These are phyloP conservation scores for Psephotus haematonotus DNA, from an alignment of 2,113 vertebrate genomes.

Conservation along the genomic window DNA sequence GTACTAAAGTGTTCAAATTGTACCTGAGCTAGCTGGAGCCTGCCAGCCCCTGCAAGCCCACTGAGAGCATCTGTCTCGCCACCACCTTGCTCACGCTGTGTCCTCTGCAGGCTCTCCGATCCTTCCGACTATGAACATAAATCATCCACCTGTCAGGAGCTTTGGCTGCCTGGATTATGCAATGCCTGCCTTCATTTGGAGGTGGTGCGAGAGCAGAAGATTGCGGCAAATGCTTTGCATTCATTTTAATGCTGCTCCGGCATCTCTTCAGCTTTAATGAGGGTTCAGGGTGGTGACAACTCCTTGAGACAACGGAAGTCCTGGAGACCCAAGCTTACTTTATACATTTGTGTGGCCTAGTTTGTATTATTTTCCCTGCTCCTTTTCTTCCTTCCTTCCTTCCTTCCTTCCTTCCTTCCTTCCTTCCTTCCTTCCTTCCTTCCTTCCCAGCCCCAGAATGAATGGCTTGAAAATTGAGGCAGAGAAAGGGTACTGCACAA, in stretches of 20 bases:
- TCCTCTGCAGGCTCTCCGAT: slow-evolving; percentile 82
- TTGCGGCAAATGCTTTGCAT: slow-evolving; percentile 77
- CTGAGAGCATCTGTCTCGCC: slow-evolving; percentile 87
- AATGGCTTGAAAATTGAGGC: slow-evolving; percentile 64
- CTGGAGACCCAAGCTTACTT: slow-evolving; percentile 62
- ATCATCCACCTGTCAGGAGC: slow-evolving; percentile 89
- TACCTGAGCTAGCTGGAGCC: slow-evolving; percentile 82
- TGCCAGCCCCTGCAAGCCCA: slow-evolving; percentile 83
- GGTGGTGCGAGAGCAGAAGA: slow-evolving; percentile 77
- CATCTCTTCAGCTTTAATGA: slow-evolving; percentile 80
- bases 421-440: neutral
- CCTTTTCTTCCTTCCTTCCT: neutral
- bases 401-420: neutral
- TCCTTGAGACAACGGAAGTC: slow-evolving; percentile 74
- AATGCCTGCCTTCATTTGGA: slow-evolving; percentile 86
- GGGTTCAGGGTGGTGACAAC: slow-evolving; percentile 71
- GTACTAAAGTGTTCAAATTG: slow-evolving; percentile 77
- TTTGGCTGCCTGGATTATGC: slow-evolving; percentile 83
- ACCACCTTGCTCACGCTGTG: slow-evolving; percentile 79
- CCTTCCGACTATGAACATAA: slow-evolving; percentile 88
- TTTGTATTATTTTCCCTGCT: neutral
- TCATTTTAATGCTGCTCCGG: slow-evolving; percentile 77
- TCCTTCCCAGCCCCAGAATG: neutral
- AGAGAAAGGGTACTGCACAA: slow-evolving; percentile 22
- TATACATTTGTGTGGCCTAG: slow-evolving; percentile 40